Conservation (phyloP, 2,797 vertebrate genomes). For the Myotis vivesi region DNA sequence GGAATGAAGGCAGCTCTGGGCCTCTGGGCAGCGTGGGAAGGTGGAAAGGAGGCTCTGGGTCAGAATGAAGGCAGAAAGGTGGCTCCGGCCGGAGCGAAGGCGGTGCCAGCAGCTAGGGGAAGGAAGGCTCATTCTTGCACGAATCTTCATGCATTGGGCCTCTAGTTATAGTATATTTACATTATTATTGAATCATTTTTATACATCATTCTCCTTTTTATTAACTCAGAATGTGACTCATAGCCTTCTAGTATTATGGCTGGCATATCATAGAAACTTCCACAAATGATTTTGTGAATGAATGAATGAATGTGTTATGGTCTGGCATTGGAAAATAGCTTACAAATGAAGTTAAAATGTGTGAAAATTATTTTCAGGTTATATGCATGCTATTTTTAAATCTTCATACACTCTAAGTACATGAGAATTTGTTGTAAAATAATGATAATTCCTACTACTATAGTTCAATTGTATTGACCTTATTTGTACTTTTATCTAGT, state of each 20-base stretch:
- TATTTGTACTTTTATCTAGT: background rate
- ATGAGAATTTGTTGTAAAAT: background rate
- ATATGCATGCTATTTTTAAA: background rate
- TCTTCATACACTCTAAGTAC: background rate
- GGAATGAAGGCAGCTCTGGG: no score
- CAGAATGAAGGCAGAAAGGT: no score
- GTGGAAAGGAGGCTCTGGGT: no score
- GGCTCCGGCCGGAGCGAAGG: no score
- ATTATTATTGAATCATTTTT: slow-evolving; percentile 29
- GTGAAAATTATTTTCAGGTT: background rate
- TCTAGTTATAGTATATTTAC: background rate
- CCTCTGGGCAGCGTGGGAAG: no score
- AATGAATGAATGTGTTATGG: background rate
- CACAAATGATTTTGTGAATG: background rate
- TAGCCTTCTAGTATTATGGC: background rate
- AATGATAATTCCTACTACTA: background rate
- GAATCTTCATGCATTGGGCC: no score
- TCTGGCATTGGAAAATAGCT: background rate
- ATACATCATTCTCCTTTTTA: background rate
- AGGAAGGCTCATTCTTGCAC: no score
- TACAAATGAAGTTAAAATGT: background rate
- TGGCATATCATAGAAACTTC: background rate
- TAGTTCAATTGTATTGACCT: background rate
- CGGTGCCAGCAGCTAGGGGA: no score
- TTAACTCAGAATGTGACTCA: background rate